Percentiles rank a stretch among this genome's conserved stretches.
These are phyloP conservation scores for Polyodon spathula DNA, from an alignment of 2,113 vertebrate genomes.

Conservation along the genomic window DNA sequence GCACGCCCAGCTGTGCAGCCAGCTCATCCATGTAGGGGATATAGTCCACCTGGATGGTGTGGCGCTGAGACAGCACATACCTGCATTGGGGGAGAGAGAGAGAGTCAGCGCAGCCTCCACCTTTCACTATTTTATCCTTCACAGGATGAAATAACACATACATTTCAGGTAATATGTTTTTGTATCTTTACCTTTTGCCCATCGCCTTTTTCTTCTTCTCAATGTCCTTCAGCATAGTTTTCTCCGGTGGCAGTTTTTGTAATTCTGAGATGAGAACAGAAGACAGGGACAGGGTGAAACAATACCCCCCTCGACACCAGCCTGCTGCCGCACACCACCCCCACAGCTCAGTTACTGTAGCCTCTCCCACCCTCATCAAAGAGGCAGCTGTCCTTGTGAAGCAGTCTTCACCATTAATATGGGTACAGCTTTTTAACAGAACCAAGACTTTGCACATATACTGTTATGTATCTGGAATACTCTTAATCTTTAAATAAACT, in stretches of 20 bases:
- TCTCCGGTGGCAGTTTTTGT: slow-evolving; percentile 46
- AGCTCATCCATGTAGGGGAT: slow-evolving; percentile 68
- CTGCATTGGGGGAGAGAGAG: slow-evolving; percentile 43
- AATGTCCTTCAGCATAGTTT: slow-evolving; percentile 56
- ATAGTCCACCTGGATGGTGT: slow-evolving; percentile 73
- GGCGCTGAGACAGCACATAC: slow-evolving; percentile 64
- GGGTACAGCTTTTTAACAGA: too few relatives aligned
- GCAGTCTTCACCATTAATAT: too few relatives aligned
- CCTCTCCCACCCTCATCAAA: too few relatives aligned
- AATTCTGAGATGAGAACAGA: slow-evolving; percentile 42
- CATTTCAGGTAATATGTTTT: neutral
- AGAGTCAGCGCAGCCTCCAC: neutral
- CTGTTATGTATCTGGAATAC: too few relatives aligned
- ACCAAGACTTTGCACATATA: too few relatives aligned
- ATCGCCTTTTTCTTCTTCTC: slow-evolving; percentile 47
- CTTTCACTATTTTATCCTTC: neutral
- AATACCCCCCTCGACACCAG: too few relatives aligned
- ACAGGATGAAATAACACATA: neutral
- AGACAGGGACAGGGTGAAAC: too few relatives aligned
- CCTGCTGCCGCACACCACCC: too few relatives aligned
- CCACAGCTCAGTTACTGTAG: too few relatives aligned
- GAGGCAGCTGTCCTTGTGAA: too few relatives aligned
- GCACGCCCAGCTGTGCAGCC: slow-evolving; percentile 51
- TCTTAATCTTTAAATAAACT: slow-evolving; percentile 2
- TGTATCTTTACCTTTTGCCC: slow-evolving; percentile 49